phyloP scores from a whole-genome alignment of 2,113 vertebrate genomes.

The Colistium nudipinnis region DNA sequence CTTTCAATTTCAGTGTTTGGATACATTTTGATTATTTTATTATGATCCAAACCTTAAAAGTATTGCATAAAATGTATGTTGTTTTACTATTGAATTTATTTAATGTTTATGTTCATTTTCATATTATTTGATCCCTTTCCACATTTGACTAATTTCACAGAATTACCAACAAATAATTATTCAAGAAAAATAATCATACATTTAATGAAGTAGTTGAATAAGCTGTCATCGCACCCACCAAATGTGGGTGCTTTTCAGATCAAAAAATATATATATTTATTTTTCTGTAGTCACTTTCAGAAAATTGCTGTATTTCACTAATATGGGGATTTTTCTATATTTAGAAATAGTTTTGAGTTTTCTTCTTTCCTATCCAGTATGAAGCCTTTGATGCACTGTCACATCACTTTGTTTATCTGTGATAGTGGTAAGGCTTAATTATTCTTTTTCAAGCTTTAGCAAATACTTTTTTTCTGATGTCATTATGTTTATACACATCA shows the following conservation, averaged over 20 bases:
- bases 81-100: no score
- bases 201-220: not conserved
- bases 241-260: no score
- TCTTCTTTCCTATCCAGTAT: no score
- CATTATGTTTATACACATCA: not conserved
- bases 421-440: not conserved
- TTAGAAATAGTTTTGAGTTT: not conserved
- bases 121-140: not conserved
- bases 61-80: no score
- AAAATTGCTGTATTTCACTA: not conserved
- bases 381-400: not conserved
- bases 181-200: slow-evolving; percentile 12
- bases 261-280: not conserved
- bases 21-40: no score
- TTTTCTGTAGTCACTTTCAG: not conserved
- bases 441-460: not conserved
- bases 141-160: not conserved
- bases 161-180: not conserved
- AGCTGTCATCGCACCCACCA: not conserved
- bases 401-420: not conserved
- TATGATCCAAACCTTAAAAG: no score
- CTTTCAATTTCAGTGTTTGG: no score
- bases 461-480: not conserved
- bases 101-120: no score
- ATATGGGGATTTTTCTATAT: not conserved